These are phyloP conservation scores for Python bivittatus DNA, from an alignment of 2,113 vertebrate species.

Conservation along the genomic window DNA sequence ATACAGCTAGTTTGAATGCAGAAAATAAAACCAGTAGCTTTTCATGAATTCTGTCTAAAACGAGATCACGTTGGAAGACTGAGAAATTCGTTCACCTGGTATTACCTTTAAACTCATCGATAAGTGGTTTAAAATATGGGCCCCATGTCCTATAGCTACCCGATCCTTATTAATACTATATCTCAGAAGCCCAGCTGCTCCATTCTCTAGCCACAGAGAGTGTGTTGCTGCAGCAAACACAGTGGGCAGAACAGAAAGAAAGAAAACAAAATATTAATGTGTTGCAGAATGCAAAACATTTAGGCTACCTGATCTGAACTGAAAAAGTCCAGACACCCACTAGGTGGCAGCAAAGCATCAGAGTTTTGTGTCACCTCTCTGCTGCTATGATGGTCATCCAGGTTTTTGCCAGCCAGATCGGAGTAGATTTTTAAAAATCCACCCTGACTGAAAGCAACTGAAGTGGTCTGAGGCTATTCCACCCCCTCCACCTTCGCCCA, in stretches of 20 bases:
- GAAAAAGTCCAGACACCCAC: neutral
- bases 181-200: neutral
- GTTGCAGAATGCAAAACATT: neutral
- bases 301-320: neutral
- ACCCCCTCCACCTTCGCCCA: neutral
- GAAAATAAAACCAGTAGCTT: neutral
- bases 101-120: neutral
- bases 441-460: neutral
- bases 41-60: neutral
- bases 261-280: neutral
- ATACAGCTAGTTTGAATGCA: neutral
- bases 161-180: neutral
- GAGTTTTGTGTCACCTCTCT: no score
- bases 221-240: neutral
- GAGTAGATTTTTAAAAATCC: neutral
- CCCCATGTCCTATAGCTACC: neutral
- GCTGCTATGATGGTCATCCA: neutral
- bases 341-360: neutral
- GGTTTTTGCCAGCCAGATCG: neutral
- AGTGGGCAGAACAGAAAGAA: neutral
- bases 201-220: neutral
- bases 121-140: neutral
- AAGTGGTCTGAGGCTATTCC: constrained; percentile 1
- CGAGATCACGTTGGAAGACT: neutral
- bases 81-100: no score